These are phyloP conservation scores for Catagonus wagneri DNA, from an alignment of 2,113 vertebrate genomes.

Conservation along the genomic window DNA sequence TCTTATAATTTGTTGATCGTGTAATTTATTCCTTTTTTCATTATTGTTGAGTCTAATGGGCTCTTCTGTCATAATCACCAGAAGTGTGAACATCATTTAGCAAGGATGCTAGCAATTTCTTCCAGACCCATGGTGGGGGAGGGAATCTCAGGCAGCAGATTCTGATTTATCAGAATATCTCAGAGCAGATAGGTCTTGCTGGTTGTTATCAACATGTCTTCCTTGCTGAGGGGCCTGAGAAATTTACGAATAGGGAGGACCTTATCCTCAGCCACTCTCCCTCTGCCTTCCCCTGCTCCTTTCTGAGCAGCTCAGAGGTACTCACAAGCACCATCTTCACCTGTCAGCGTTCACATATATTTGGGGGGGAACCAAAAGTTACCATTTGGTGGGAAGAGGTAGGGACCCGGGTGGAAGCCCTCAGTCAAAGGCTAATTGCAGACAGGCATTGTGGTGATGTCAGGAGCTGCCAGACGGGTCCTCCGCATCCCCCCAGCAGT, in stretches of 20 bases:
- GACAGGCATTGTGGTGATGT: not conserved
- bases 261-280: not conserved
- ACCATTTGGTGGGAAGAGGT: not conserved
- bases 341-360: not conserved
- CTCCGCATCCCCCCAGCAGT: not conserved
- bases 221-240: not conserved
- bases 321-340: not conserved
- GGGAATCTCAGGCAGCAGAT: not conserved
- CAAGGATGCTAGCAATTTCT: conserved; percentile 5
- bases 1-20: not conserved
- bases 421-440: not conserved
- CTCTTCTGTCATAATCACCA: not conserved
- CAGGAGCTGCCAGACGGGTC: not conserved
- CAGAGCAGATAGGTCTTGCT: not conserved
- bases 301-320: not conserved
- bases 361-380: not conserved
- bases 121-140: not conserved
- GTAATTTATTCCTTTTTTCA: not conserved
- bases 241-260: not conserved
- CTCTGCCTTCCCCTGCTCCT: not conserved
- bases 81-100: not conserved
- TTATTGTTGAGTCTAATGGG: not conserved
- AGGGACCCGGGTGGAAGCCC: not conserved
- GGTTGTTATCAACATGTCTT: not conserved
- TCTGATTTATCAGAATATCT: conserved; percentile 1